Evolutionary conservation across 2,888 invertebrate genomes (phyloP).

Genomic region (Apotomis betuletana): DNA sequence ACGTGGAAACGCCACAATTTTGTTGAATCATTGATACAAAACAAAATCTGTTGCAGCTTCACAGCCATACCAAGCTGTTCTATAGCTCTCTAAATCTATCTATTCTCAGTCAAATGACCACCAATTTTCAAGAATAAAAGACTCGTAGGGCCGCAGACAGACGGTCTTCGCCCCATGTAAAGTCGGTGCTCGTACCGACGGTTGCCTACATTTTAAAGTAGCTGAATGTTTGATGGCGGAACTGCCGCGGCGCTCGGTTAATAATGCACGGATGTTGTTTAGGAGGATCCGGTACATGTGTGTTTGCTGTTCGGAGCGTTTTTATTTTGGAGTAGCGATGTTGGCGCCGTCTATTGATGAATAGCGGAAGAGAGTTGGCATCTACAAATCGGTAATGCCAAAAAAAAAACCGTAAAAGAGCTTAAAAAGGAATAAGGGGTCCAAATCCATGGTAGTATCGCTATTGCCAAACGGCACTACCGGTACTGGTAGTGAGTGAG

Average conservation of each 20-base stretch:
- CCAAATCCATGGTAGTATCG: too few species aligned
- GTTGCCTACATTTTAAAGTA: constrained; percentile 31
- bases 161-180: neutral
- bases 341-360: neutral
- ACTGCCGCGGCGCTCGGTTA: constrained; percentile 5
- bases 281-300: constrained; percentile 2
- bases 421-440: too few species aligned
- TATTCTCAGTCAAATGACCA: neutral
- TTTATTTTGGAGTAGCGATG: neutral
- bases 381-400: too few species aligned
- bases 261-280: constrained; percentile 33
- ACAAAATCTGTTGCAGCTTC: too few species aligned
- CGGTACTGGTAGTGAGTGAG: too few species aligned
- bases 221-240: constrained; percentile 32
- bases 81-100: neutral
- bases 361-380: neutral
- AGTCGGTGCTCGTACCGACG: constrained; percentile 3
- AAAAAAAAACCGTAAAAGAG: too few species aligned
- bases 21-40: too few species aligned
- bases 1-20: too few species aligned
- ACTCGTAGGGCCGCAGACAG: constrained; percentile 20
- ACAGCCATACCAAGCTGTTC: neutral
- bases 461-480: too few species aligned
- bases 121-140: constrained; percentile 35
- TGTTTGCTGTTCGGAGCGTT: neutral